A percentile compares a stretch with the other conserved stretches of the same genome.
Conservation (phyloP, 1,140 invertebrate species). For the Scaptomyza hsui region DNA sequence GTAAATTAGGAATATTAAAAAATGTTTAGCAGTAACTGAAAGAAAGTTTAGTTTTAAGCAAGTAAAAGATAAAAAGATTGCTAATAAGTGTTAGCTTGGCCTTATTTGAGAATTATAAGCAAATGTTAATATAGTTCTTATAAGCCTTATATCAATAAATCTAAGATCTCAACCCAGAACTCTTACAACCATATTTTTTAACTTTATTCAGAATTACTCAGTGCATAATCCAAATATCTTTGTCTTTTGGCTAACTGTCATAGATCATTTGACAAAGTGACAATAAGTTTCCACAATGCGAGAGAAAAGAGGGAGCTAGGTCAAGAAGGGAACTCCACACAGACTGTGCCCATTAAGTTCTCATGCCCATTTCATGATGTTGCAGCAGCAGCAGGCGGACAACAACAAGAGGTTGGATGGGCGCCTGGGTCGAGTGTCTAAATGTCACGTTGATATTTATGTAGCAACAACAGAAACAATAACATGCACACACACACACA, state of each 20-base stretch:
- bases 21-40: too few relatives aligned
- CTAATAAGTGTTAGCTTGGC: too few relatives aligned
- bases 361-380: slow-evolving; percentile 3
- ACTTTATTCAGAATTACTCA: background rate
- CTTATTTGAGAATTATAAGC: too few relatives aligned
- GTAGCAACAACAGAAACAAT: slow-evolving; percentile 60
- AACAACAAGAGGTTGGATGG: too few relatives aligned
- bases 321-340: background rate
- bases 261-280: slow-evolving; percentile 13
- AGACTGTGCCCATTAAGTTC: background rate
- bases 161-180: too few relatives aligned
- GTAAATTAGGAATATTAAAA: slow-evolving; percentile 4
- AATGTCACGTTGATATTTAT: slow-evolving; percentile 74
- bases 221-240: background rate
- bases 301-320: background rate
- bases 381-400: background rate
- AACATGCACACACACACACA: slow-evolving; percentile 5
- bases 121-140: too few relatives aligned
- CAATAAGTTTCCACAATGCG: background rate
- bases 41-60: too few relatives aligned
- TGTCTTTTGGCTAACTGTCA: background rate
- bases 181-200: background rate
- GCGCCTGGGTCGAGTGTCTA: slow-evolving; percentile 49
- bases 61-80: too few relatives aligned
- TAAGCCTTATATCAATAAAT: too few relatives aligned